A percentile compares a stretch with the other conserved stretches of the same genome.
phyloP scores from a whole-genome alignment of 2,888 invertebrate genomes.

The Nemotelus pantherinus region DNA sequence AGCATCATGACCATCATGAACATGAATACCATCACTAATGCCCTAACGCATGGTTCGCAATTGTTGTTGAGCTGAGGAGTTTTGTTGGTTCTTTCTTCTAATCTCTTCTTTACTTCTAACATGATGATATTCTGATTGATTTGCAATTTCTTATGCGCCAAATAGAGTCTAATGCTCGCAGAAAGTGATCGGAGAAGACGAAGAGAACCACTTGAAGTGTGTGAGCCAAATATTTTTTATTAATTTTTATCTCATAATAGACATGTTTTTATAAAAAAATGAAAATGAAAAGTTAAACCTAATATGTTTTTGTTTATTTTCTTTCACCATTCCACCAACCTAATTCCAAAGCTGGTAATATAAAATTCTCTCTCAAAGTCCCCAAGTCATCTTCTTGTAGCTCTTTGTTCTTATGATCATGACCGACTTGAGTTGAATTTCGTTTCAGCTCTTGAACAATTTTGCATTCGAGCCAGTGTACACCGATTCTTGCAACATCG shows the following conservation, averaged over 20 bases:
- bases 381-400: too few relatives aligned
- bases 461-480: too few relatives aligned
- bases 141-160: background rate
- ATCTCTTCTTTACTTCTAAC: slow-evolving; percentile 12
- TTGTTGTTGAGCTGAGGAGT: slow-evolving; percentile 49
- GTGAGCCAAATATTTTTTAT: slow-evolving; percentile 46
- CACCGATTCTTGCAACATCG: too few relatives aligned
- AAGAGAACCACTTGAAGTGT: slow-evolving; percentile 37
- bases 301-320: slow-evolving; percentile 22
- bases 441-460: too few relatives aligned
- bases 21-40: slow-evolving; percentile 22
- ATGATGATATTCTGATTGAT: too few relatives aligned
- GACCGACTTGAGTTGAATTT: too few relatives aligned
- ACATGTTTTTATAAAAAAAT: slow-evolving; percentile 39
- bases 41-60: slow-evolving; percentile 35
- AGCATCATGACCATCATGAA: slow-evolving; percentile 62
- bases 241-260: slow-evolving; percentile 42
- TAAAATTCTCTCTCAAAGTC: too few relatives aligned
- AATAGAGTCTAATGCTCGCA: slow-evolving; percentile 31
- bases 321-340: background rate
- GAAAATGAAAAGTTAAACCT: slow-evolving; percentile 24
- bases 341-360: too few relatives aligned
- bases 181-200: slow-evolving; percentile 24
- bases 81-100: slow-evolving; percentile 42
- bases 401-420: too few relatives aligned